A percentile compares a stretch with the other conserved stretches of the same genome.
These are phyloP conservation scores for Anhinga anhinga DNA, from an alignment of 2,113 vertebrate genomes.

Conservation along the genomic window DNA sequence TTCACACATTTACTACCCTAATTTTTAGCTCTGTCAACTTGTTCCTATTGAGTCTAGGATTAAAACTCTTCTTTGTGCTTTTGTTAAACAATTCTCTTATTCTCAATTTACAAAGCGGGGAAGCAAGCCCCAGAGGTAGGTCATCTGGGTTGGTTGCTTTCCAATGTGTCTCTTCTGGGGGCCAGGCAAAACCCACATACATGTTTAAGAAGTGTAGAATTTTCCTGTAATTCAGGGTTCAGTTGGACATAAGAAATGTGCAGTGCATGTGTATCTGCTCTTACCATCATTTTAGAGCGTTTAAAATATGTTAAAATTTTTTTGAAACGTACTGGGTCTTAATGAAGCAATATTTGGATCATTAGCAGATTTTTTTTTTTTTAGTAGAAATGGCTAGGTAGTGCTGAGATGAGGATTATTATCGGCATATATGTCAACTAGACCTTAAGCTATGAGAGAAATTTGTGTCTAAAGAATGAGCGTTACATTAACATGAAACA, in stretches of 20 bases:
- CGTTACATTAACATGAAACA: not conserved
- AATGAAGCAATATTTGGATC: not conserved
- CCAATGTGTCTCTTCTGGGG: not conserved
- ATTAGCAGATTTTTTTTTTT: not conserved
- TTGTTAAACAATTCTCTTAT: not conserved
- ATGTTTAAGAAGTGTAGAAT: not conserved
- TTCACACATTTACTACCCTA: not conserved
- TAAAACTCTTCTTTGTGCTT: not conserved
- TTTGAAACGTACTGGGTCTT: not conserved
- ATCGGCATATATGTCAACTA: not conserved
- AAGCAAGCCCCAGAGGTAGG: not conserved
- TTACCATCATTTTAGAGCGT: not conserved
- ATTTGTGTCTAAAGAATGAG: not conserved
- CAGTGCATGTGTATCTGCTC: fast-evolving
- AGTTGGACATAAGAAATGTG: not conserved
- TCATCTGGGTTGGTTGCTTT: not conserved
- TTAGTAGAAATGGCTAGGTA: not conserved
- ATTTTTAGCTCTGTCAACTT: not conserved
- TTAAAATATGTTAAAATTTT: not conserved
- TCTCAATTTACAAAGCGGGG: not conserved
- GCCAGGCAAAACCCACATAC: not conserved
- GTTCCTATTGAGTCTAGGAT: not conserved
- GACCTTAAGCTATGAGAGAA: not conserved
- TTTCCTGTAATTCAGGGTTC: not conserved
- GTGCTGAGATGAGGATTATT: not conserved